Conservation (phyloP, 92 coral and sea anemone species). For the Palythoa heliodiscus region DNA sequence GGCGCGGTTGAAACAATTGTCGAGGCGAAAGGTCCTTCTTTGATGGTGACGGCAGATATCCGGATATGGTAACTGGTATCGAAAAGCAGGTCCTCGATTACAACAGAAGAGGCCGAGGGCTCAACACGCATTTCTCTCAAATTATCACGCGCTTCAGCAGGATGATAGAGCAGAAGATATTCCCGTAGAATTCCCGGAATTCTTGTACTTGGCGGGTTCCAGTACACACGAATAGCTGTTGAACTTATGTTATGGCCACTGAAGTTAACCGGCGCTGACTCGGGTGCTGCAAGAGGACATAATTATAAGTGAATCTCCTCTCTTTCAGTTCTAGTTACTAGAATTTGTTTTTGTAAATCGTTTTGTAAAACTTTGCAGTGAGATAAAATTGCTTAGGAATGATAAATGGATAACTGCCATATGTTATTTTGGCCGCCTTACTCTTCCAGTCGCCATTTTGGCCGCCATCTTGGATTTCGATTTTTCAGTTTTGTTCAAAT, state of each 20-base stretch:
- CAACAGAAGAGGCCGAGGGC: not conserved
- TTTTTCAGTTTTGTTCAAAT: too few species aligned
- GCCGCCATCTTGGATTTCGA: too few species aligned
- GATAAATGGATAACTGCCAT: too few species aligned
- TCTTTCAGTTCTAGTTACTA: too few species aligned
- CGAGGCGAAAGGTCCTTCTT: slow-evolving; percentile 20
- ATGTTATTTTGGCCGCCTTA: too few species aligned
- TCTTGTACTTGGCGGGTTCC: slow-evolving; percentile 35
- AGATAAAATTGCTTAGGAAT: too few species aligned
- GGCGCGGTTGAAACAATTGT: slow-evolving; percentile 13
- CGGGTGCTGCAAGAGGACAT: slow-evolving; percentile 10
- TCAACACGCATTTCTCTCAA: not conserved
- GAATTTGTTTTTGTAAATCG: too few species aligned
- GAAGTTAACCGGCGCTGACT: slow-evolving; percentile 26
- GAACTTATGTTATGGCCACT: slow-evolving; percentile 7
- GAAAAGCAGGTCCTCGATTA: slow-evolving; percentile 2
- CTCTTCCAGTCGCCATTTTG: too few species aligned
- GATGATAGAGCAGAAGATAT: slow-evolving; percentile 25
- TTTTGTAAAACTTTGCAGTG: too few species aligned
- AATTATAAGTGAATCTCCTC: not conserved
- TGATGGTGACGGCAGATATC: slow-evolving; percentile 12
- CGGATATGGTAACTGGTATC: slow-evolving; percentile 4
- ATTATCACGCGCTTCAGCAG: not conserved
- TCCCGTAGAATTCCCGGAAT: slow-evolving; percentile 25
- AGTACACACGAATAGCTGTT: not conserved